A percentile compares a stretch with the other conserved stretches of the same genome.
phyloP scores from a whole-genome alignment of 2,113 vertebrate genomes.

The Tauraco erythrolophus region DNA sequence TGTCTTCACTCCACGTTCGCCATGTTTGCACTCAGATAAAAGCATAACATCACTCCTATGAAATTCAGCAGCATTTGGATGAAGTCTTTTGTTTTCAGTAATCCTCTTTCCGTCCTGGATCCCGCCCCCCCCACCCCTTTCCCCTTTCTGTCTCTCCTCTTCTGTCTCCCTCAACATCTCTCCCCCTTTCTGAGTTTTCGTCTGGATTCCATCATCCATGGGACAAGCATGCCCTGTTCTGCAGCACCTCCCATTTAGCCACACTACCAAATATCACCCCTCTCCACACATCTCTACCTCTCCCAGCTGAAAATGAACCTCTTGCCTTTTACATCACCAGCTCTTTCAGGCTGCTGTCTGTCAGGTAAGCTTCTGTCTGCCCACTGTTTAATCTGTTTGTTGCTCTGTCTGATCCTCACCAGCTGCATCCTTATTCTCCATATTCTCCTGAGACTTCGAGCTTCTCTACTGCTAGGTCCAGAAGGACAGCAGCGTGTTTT shows the following conservation, averaged over 20 bases:
- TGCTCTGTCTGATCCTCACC: neutral
- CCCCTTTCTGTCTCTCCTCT: neutral
- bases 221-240: neutral
- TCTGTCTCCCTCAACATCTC: neutral
- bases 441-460: neutral
- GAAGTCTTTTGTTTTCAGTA: neutral
- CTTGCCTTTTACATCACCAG: neutral
- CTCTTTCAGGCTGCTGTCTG: neutral
- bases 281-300: neutral
- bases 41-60: neutral
- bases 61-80: neutral
- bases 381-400: constrained; percentile 4
- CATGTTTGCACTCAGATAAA: neutral
- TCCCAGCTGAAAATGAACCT: neutral
- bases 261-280: neutral
- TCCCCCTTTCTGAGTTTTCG: neutral
- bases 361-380: neutral
- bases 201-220: neutral
- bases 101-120: neutral
- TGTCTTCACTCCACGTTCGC: neutral
- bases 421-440: constrained; percentile 11
- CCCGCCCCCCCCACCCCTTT: neutral
- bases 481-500: neutral
- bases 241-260: neutral
- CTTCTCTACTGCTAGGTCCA: neutral